Evolutionary conservation across 1,140 invertebrate genomes (phyloP), one percentile per base, ranked within the genome.

Genomic region (Brachionus manjavacas): DNA sequence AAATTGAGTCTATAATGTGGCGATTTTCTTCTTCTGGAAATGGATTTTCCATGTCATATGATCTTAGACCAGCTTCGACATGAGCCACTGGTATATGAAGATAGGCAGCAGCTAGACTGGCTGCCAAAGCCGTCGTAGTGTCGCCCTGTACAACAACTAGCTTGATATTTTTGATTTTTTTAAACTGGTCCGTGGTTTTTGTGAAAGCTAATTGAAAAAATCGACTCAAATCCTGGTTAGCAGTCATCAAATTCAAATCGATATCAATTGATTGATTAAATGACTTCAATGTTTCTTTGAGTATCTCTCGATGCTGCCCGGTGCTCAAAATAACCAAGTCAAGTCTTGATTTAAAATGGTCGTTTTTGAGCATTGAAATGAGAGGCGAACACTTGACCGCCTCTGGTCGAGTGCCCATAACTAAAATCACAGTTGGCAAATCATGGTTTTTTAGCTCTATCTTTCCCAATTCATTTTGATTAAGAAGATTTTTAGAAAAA

Each of bases 1-100:
- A 28, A 28, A 68, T 31, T 31, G 64, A 68, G 25, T 68, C 64
- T 14, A 68, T 68, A 12, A 68, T 68, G 11, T n/a, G 14, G 3
- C 64, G 20, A 2, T 68, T 68, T 68, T 31, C 25, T 68, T 68
- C 64, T 28, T 68, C 64, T 35, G 64, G 64, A 68, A 39, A 72
- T 41, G 68, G 68, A 41, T 39, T 72, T 16, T 35, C 28, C 8
- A 72, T 14, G 8, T 72, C 35, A 41, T 39, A 72, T 7, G 68
- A 72, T 3, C 68, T 35, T 6, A 72, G 68, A 72, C 68, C 68
- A 72, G 68, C 68, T 72, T 72, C 68, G 35, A 72, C 35, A 72
- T 72, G 68, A n/a, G 31, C 68, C 8, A 72, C 35, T 14, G 68
- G 35, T 39, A 72, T 41, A 9, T 41, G 31, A n/a, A 35, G 14